Evolutionary conservation across 2,113 vertebrate species (phyloP), one percentile per base, ranked within the genome.

Genomic region (Ivindomyrus marchei): DNA sequence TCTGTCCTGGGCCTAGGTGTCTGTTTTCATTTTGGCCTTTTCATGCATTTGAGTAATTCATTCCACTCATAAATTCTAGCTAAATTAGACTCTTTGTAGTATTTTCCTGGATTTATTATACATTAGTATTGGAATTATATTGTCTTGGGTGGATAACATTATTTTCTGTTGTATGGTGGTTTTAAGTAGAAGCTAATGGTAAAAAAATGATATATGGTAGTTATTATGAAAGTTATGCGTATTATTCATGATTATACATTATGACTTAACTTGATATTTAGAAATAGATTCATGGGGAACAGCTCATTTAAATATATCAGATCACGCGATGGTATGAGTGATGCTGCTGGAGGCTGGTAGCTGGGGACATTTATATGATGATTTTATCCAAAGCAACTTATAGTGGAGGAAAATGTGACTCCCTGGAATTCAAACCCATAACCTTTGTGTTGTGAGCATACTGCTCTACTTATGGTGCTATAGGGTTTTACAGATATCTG

Each of bases 21-120:
- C 87, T 53, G 77, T 53, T 86, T 80, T 92, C 87, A 88, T 84
- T 70, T 53, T 80, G 19, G 90, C 15, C 36, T 84, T 42, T 58
- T 50, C 49, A 21, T 80, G 31, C 88, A 53, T 27, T 39, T 80
- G 56, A 56, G 31, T 62, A 85, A 87, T 87, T 47, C 21, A n/a
- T 88, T 74, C 89, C 85, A 80, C 62, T 36, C 15, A 42, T 39
- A 77, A 88, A 53, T 77, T 5, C 50, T 77, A 36, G 11, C 21
- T 3, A 45, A 53, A 85, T 9, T 45, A 15, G 50, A 85, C n/a
- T 85, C n/a, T 87, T 31, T 53, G 17, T 49, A 53, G 2, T 15
- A 36, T 53, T 53, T 52, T 50, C 50, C 50, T 53, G 27, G 47
- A 52, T 50, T 36, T 31, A 52, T 27, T 10, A 31, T n/a, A 49